These are phyloP conservation scores for Belgica antarctica DNA, from an alignment of 2,888 invertebrate genomes.

Conservation along the genomic window DNA sequence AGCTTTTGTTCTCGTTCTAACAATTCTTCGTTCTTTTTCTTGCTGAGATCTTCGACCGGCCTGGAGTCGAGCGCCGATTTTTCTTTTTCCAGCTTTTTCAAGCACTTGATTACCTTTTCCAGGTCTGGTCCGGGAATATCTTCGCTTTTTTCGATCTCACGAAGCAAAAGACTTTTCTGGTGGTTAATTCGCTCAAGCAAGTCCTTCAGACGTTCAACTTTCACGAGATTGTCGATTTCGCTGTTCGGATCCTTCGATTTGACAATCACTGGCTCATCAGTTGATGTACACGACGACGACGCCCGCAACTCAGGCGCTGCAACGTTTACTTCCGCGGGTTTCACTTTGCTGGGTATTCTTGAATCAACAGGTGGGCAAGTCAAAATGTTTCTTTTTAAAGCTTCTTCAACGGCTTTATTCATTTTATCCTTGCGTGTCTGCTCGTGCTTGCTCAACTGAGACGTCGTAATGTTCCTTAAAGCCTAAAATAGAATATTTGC, in stretches of 20 bases:
- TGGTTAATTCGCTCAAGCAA: constrained; percentile 51
- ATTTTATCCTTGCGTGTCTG: constrained; percentile 56
- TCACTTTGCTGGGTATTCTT: not conserved
- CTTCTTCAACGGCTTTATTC: constrained; percentile 57
- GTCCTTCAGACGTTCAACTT: constrained; percentile 47
- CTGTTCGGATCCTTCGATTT: not conserved
- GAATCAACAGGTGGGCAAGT: constrained; percentile 51
- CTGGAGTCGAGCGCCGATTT: constrained; percentile 30
- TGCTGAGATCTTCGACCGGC: not conserved
- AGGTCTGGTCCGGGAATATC: constrained; percentile 44
- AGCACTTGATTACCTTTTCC: constrained; percentile 44
- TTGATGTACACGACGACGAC: not conserved
- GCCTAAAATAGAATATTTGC: not conserved
- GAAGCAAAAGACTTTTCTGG: constrained; percentile 52
- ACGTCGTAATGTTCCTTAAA: constrained; percentile 53
- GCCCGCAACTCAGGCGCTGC: not conserved
- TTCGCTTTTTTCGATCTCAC: constrained; percentile 47
- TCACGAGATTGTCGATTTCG: constrained; percentile 17
- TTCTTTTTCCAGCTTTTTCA: constrained; percentile 29
- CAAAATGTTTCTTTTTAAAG: constrained; percentile 51
- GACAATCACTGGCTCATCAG: not conserved
- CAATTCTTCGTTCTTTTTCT: constrained; percentile 35
- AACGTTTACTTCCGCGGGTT: not conserved
- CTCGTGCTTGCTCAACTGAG: constrained; percentile 54
- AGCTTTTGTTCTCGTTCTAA: constrained; percentile 48